A percentile compares a stretch with the other conserved stretches of the same genome.
phyloP scores from a whole-genome alignment of 2,888 invertebrate genomes.

The Drepana falcataria region DNA sequence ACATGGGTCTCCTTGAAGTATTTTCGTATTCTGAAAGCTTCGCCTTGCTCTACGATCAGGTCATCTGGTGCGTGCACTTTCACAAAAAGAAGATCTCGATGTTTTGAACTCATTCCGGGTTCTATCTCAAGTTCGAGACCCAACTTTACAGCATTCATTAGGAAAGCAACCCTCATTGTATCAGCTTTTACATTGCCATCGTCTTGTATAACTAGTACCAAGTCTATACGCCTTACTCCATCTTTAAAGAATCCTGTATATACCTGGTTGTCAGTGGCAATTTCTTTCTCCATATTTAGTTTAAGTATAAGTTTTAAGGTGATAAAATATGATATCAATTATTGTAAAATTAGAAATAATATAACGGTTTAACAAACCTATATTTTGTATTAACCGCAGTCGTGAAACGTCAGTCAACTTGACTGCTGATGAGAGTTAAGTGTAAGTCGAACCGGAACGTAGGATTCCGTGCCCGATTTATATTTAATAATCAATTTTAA shows the following conservation, averaged over 20 bases:
- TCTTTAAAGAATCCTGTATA: conserved; percentile 26
- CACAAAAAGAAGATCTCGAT: conserved; percentile 29
- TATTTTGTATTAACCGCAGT: too few relatives aligned
- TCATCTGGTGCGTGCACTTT: conserved; percentile 41
- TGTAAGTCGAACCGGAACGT: too few relatives aligned
- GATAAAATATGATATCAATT: background rate
- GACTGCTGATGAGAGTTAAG: too few relatives aligned
- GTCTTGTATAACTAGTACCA: conserved; percentile 27
- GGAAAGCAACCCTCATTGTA: conserved; percentile 19
- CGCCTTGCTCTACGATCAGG: conserved; percentile 19
- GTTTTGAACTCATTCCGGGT: conserved; percentile 12
- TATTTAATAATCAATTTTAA: too few relatives aligned
- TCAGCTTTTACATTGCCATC: conserved; percentile 11
- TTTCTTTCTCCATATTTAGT: background rate
- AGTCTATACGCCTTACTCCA: conserved; percentile 28
- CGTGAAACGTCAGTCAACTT: too few relatives aligned
- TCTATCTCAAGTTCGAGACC: conserved; percentile 29
- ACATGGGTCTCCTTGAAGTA: conserved; percentile 22
- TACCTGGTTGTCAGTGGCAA: background rate
- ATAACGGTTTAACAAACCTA: too few relatives aligned
- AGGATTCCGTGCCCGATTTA: too few relatives aligned
- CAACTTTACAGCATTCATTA: conserved; percentile 26
- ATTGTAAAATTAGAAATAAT: too few relatives aligned
- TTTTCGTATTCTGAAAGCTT: conserved; percentile 13
- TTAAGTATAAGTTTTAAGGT: background rate